Conservation (phyloP, 2,797 vertebrate genomes). For the Eulemur rubriventer region DNA sequence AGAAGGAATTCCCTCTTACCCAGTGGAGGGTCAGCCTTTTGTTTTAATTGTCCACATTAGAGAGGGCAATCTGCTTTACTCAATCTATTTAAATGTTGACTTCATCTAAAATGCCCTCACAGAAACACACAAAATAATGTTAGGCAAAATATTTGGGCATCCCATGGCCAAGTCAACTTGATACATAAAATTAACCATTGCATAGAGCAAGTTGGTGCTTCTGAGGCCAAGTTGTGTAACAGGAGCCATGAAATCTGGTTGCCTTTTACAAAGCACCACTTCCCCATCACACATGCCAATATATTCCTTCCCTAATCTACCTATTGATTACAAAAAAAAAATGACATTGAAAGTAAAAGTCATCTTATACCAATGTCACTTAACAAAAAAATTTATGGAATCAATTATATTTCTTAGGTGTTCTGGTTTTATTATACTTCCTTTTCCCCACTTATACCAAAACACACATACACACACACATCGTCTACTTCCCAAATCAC, state of each 20-base stretch:
- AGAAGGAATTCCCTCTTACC: neutral
- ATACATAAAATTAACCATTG: neutral
- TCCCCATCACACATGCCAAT: neutral
- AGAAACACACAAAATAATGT: neutral
- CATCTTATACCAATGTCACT: neutral
- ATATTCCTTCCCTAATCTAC: neutral
- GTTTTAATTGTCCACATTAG: neutral
- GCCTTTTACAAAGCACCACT: neutral
- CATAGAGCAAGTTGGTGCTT: neutral
- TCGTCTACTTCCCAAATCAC: neutral
- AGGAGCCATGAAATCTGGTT: neutral
- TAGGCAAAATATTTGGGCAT: neutral
- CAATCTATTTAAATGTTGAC: neutral
- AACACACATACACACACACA: neutral
- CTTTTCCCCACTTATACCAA: neutral
- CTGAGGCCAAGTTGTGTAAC: neutral
- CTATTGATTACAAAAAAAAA: neutral
- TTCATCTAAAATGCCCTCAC: neutral
- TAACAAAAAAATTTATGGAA: neutral
- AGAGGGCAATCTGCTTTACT: neutral
- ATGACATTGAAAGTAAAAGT: neutral
- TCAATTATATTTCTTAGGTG: neutral
- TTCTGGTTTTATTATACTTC: neutral
- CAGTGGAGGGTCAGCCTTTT: accelerated
- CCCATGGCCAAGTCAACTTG: neutral